phyloP scores from a whole-genome alignment of 2,888 invertebrate genomes.

The Pedicia rivosa region DNA sequence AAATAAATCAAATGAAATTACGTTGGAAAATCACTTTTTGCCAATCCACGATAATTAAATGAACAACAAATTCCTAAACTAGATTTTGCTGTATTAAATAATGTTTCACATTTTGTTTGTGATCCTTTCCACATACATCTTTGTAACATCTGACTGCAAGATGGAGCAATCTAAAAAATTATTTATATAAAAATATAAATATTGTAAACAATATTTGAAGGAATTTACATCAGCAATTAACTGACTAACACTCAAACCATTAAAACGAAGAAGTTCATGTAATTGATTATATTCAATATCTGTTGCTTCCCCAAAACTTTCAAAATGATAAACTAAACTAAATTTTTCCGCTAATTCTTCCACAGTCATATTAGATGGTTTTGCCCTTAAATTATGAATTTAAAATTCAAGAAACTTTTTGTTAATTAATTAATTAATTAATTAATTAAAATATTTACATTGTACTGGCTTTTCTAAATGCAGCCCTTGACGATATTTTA shows the following conservation, averaged over 20 bases:
- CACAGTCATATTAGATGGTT: slow-evolving; percentile 21
- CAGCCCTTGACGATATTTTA: slow-evolving; percentile 32
- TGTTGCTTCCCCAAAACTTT: slow-evolving; percentile 11
- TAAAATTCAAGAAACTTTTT: not conserved
- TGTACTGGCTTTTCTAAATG: slow-evolving; percentile 22
- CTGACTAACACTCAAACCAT: slow-evolving; percentile 15
- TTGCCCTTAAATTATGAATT: slow-evolving; percentile 22
- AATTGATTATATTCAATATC: slow-evolving; percentile 15
- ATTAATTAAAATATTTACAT: slow-evolving; percentile 27
- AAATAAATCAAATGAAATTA: slow-evolving; percentile 13
- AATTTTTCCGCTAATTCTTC: slow-evolving; percentile 18
- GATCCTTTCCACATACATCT: slow-evolving; percentile 43
- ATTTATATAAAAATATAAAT: too few species aligned
- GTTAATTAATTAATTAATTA: not conserved
- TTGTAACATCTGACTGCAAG: slow-evolving; percentile 34
- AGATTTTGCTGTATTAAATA: slow-evolving; percentile 35
- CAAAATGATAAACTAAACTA: slow-evolving; percentile 15
- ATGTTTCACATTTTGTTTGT: slow-evolving; percentile 32
- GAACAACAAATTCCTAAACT: slow-evolving; percentile 42
- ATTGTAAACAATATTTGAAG: too few species aligned
- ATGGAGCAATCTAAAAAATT: too few species aligned
- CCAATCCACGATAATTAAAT: slow-evolving; percentile 41
- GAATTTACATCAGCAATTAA: slow-evolving; percentile 20
- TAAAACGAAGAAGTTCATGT: slow-evolving; percentile 17
- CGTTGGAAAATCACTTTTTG: slow-evolving; percentile 20